Percentiles rank a stretch among this genome's conserved stretches.
Conservation (phyloP, 2,888 invertebrate genomes). For the Hypsopygia costalis region DNA sequence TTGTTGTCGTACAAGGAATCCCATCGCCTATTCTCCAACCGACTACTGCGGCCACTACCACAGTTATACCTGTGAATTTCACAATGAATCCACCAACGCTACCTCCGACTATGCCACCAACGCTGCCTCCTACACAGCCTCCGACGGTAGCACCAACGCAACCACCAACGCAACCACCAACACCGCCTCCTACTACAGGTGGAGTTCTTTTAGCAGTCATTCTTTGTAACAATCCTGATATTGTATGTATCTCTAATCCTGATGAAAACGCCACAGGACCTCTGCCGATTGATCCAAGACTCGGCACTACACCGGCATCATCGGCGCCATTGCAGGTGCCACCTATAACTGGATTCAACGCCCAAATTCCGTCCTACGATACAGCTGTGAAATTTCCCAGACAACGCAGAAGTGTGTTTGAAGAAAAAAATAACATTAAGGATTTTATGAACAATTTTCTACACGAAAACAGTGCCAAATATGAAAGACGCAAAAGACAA, state of each 20-base stretch:
- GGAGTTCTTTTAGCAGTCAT: constrained; percentile 54
- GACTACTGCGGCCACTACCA: constrained; percentile 31
- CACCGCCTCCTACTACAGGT: constrained; percentile 34
- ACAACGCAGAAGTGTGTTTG: constrained; percentile 40
- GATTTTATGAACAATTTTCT: constrained; percentile 22
- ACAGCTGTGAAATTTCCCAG: constrained; percentile 64
- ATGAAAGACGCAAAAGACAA: constrained; percentile 57
- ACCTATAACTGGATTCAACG: constrained; percentile 52
- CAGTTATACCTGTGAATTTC: constrained; percentile 5
- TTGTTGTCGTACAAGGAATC: constrained; percentile 54
- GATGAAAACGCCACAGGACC: constrained; percentile 62
- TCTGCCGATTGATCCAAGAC: constrained; percentile 67
- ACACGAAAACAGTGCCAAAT: constrained; percentile 22
- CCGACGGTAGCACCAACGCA: constrained; percentile 14
- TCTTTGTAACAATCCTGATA: constrained; percentile 63
- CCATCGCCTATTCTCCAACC: constrained; percentile 63
- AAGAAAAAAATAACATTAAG: constrained; percentile 19
- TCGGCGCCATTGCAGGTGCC: constrained; percentile 48
- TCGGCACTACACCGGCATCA: constrained; percentile 60
- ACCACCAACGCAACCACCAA: constrained; percentile 21
- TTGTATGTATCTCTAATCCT: constrained; percentile 69
- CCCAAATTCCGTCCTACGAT: constrained; percentile 48
- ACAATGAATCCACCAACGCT: constrained; percentile 17
- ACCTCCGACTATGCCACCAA: constrained; percentile 14
- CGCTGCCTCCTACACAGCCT: constrained; percentile 14